Evolutionary conservation across 2,113 vertebrate species (phyloP).

Genomic region (Anoura caudifer): DNA sequence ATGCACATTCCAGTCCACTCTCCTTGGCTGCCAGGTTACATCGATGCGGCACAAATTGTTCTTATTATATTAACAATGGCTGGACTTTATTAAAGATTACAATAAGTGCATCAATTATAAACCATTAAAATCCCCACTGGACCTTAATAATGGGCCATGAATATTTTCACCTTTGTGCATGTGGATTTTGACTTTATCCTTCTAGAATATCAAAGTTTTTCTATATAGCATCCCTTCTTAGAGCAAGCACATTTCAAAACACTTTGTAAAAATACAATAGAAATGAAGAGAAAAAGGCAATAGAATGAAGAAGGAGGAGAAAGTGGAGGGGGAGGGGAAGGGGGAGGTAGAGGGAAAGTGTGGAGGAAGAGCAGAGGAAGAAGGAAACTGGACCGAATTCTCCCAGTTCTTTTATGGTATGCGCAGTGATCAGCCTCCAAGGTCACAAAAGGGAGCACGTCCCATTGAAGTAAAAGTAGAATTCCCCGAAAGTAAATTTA

Average conservation of each 20-base stretch:
- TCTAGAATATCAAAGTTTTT: neutral
- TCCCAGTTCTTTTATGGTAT: neutral
- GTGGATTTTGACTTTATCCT: neutral
- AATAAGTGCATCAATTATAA: neutral
- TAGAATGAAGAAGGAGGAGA: neutral
- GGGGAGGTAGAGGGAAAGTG: neutral
- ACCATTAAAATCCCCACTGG: neutral
- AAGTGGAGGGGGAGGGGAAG: no score
- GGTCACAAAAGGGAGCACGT: neutral
- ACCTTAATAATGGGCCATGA: neutral
- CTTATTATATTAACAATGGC: no score
- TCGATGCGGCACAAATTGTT: no score
- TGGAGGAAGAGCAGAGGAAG: no score
- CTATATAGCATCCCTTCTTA: neutral
- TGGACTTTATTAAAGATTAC: neutral
- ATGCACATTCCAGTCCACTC: no score
- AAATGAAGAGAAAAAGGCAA: neutral
- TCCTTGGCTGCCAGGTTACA: no score
- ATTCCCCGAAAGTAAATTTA: neutral
- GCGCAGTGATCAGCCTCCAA: neutral
- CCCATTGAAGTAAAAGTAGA: neutral
- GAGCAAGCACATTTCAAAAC: neutral
- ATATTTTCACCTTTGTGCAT: neutral
- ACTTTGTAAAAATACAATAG: neutral
- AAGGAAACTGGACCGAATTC: neutral